These are phyloP conservation scores for Rhingia rostrata DNA, from an alignment of 2,888 invertebrate species.

Conservation along the genomic window DNA sequence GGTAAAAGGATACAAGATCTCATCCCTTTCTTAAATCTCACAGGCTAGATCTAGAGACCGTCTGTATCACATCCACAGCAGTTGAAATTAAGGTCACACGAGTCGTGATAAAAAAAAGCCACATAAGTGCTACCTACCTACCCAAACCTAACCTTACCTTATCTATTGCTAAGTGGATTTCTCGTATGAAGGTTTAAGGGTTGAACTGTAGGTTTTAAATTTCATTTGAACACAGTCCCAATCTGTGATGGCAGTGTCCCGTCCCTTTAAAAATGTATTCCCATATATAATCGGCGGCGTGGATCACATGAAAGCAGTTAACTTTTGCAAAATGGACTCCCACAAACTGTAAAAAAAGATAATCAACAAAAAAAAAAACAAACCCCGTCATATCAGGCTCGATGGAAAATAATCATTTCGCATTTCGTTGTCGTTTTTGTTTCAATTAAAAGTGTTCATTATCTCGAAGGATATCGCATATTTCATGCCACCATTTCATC, in stretches of 20 bases:
- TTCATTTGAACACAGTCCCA: neutral
- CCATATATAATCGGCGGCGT: neutral
- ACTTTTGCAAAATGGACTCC: neutral
- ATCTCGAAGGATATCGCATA: constrained; percentile 64
- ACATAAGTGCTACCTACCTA: no score
- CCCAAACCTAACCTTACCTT: no score
- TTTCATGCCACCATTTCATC: constrained; percentile 67
- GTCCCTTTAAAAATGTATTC: neutral
- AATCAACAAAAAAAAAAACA: constrained; percentile 15
- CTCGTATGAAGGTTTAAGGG: no score
- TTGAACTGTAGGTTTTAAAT: neutral
- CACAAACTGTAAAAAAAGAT: constrained; percentile 37
- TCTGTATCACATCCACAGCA: no score
- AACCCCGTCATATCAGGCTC: neutral
- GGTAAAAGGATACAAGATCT: no score
- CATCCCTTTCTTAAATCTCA: no score
- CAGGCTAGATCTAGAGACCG: no score
- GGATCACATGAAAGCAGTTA: constrained; percentile 3
- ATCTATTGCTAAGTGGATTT: no score
- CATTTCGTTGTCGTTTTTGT: constrained; percentile 62
- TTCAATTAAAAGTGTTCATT: constrained; percentile 74
- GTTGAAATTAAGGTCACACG: no score
- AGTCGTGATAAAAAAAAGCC: no score
- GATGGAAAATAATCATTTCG: constrained; percentile 55
- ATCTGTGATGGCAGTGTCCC: no score